phyloP scores from a whole-genome alignment of 2,888 invertebrate species.

The Pedicia rivosa region DNA sequence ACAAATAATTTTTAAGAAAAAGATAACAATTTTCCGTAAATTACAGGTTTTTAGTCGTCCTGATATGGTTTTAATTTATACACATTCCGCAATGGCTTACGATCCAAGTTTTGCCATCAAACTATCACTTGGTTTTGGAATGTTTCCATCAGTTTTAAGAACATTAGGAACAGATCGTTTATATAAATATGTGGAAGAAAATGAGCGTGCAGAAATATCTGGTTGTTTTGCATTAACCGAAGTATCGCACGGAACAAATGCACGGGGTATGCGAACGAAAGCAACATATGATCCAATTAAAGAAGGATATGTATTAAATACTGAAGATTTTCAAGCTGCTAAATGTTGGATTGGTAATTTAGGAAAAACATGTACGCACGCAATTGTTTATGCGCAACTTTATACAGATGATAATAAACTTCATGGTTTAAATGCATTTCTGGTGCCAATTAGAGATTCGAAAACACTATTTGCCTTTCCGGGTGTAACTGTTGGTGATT shows the following conservation, averaged over 20 bases:
- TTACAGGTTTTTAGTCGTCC: slow-evolving; percentile 35
- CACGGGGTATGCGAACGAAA: slow-evolving; percentile 69
- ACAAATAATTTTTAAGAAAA: neutral
- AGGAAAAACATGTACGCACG: slow-evolving; percentile 72
- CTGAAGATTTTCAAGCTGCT: slow-evolving; percentile 61
- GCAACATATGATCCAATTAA: slow-evolving; percentile 63
- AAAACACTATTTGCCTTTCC: slow-evolving; percentile 52
- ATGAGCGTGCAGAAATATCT: slow-evolving; percentile 30
- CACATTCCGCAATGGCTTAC: slow-evolving; percentile 39
- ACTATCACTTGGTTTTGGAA: slow-evolving; percentile 43
- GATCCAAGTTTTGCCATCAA: slow-evolving; percentile 49
- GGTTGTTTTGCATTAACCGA: slow-evolving; percentile 80
- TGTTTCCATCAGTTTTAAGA: slow-evolving; percentile 47
- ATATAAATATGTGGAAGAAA: slow-evolving; percentile 32
- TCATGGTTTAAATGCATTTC: slow-evolving; percentile 76
- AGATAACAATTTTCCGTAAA: no score
- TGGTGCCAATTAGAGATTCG: slow-evolving; percentile 71
- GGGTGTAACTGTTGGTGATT: slow-evolving; percentile 76
- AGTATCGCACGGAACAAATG: slow-evolving; percentile 81
- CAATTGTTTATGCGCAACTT: slow-evolving; percentile 76
- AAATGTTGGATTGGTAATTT: slow-evolving; percentile 76
- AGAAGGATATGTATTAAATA: slow-evolving; percentile 54
- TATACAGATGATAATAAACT: slow-evolving; percentile 58
- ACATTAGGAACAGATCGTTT: slow-evolving; percentile 50
- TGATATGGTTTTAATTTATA: slow-evolving; percentile 32